Conservation (phyloP, 2,797 vertebrate species). For the Poecilia gillii region DNA sequence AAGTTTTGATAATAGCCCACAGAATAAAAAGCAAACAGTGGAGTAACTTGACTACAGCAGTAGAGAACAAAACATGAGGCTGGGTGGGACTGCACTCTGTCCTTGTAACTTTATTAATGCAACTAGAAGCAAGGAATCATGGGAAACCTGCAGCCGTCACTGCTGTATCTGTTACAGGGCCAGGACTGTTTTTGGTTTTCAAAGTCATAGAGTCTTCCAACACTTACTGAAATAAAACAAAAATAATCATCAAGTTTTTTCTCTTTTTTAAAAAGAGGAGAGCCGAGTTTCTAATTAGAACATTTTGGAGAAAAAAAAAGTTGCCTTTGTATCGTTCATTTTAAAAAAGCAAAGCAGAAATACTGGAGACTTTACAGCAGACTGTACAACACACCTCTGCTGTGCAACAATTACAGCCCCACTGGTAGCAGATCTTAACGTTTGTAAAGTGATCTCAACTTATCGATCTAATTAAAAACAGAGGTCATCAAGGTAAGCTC, state of each 20-base stretch:
- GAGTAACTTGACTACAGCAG: slow-evolving; percentile 51
- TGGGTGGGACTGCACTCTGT: slow-evolving; percentile 6
- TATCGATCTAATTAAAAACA: neutral
- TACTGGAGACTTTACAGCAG: neutral
- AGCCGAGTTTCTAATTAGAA: neutral
- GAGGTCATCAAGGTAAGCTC: neutral
- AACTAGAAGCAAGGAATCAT: slow-evolving; percentile 8
- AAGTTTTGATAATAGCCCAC: slow-evolving; percentile 33
- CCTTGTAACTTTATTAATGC: neutral
- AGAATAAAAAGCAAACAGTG: slow-evolving; percentile 42
- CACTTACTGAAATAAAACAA: neutral
- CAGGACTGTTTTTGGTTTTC: neutral
- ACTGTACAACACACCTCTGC: neutral
- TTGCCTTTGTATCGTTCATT: neutral
- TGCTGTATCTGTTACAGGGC: neutral
- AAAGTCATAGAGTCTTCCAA: neutral
- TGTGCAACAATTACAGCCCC: neutral
- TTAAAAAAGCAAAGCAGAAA: neutral
- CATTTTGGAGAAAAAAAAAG: neutral
- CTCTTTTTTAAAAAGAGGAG: neutral
- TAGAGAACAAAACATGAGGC: slow-evolving; percentile 27
- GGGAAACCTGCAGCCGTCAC: neutral
- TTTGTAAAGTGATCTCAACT: neutral
- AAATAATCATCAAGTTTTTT: neutral
- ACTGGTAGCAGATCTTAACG: neutral